Evolutionary conservation across 2,888 invertebrate genomes (phyloP).

Genomic region (Aproaerema taeniolella): DNA sequence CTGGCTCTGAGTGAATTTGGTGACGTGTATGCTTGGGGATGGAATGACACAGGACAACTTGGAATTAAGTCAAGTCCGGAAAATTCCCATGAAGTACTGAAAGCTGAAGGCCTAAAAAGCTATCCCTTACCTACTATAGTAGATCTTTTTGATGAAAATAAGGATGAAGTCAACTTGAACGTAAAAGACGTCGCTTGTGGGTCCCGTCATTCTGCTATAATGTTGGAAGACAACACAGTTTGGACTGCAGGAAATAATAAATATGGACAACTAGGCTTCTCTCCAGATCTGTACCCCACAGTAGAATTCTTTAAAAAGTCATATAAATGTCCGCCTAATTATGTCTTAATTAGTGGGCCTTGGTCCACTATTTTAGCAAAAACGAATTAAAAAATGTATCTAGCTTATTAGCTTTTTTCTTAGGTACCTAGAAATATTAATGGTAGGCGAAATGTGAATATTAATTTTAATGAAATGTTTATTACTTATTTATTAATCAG

Average conservation of each 20-base stretch:
- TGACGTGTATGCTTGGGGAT: slow-evolving; percentile 94
- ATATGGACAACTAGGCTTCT: slow-evolving; percentile 85
- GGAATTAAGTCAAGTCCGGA: slow-evolving; percentile 76
- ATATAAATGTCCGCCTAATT: slow-evolving; percentile 32
- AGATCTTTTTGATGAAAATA: slow-evolving; percentile 51
- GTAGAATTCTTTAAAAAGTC: slow-evolving; percentile 44
- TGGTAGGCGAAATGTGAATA: too few relatives aligned
- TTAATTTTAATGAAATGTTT: too few relatives aligned
- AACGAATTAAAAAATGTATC: slow-evolving; percentile 1
- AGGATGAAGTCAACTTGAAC: slow-evolving; percentile 61
- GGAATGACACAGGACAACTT: slow-evolving; percentile 92
- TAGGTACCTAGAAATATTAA: too few relatives aligned
- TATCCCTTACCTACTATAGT: slow-evolving; percentile 51
- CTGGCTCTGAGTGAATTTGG: slow-evolving; percentile 86
- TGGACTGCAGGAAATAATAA: slow-evolving; percentile 90
- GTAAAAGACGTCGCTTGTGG: slow-evolving; percentile 84
- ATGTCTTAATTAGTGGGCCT: too few relatives aligned
- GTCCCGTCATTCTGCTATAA: slow-evolving; percentile 83
- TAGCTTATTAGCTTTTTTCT: too few relatives aligned
- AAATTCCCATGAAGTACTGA: slow-evolving; percentile 19
- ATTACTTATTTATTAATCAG: too few relatives aligned
- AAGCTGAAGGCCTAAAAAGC: slow-evolving; percentile 32
- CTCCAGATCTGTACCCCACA: slow-evolving; percentile 34
- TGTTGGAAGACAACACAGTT: slow-evolving; percentile 81
- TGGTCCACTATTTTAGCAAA: slow-evolving; percentile 46